Evolutionary conservation across 2,113 vertebrate species (phyloP).

Genomic region (Neolamprologus variostigma): DNA sequence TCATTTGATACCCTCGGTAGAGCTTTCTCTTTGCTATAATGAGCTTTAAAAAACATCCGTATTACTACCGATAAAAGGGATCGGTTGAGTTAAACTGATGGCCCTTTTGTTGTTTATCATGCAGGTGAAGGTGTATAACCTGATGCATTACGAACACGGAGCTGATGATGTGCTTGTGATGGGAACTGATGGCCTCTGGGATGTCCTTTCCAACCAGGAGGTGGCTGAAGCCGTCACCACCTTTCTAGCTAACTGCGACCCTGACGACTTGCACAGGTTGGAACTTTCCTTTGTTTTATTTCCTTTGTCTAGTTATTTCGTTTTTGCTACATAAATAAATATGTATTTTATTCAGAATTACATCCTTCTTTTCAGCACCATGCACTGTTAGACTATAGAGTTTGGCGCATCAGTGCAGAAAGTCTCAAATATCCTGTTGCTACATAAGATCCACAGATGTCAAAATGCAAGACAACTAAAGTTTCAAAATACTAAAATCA

Average conservation of each 20-base stretch:
- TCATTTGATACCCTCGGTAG: not conserved
- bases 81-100: not conserved
- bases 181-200: conserved; percentile 96
- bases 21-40: not conserved
- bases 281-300: not conserved
- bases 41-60: not conserved
- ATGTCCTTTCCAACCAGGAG: conserved; percentile 94
- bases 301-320: fast-evolving
- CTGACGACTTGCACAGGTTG: conserved; percentile 90
- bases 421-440: not conserved
- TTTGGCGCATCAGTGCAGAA: not conserved
- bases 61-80: not conserved
- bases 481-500: not conserved
- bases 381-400: not conserved
- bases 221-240: conserved; percentile 87
- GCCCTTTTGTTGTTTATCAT: not conserved
- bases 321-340: not conserved
- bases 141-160: conserved; percentile 82
- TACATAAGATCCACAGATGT: not conserved
- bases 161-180: conserved; percentile 89
- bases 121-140: conserved; percentile 89
- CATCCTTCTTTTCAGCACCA: not conserved
- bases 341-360: not conserved
- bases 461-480: not conserved
- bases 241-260: conserved; percentile 94